Conservation (phyloP, 2,888 invertebrate genomes). For the Dinocampus coccinellae region DNA sequence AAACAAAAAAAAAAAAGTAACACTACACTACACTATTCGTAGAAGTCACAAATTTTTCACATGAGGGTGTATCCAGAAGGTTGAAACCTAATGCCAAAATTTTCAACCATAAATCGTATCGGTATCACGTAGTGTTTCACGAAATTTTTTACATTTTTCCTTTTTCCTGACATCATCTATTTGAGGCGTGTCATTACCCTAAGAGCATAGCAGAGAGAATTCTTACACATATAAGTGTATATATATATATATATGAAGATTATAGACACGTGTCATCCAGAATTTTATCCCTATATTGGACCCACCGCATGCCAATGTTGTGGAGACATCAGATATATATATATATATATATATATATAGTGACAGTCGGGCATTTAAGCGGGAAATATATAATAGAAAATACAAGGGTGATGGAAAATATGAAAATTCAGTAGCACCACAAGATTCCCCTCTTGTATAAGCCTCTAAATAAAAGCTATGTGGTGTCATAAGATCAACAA, state of each 20-base stretch:
- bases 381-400: slow-evolving; percentile 6
- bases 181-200: neutral
- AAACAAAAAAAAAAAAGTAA: too few relatives aligned
- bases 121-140: neutral
- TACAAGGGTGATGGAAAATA: neutral
- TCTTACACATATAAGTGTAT: neutral
- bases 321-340: too few relatives aligned
- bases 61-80: neutral
- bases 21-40: neutral
- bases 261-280: slow-evolving; percentile 27
- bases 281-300: slow-evolving; percentile 10
- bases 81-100: slow-evolving; percentile 10
- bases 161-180: neutral
- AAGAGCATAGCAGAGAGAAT: neutral
- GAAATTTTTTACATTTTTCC: slow-evolving; percentile 3
- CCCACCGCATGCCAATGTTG: slow-evolving; percentile 22
- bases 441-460: neutral
- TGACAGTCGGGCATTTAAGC: neutral
- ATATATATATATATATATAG: too few relatives aligned
- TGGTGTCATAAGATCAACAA: slow-evolving; percentile 13
- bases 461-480: slow-evolving; percentile 24
- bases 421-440: neutral
- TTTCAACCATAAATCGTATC: slow-evolving; percentile 4
- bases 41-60: slow-evolving; percentile 15
- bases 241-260: neutral